Evolutionary conservation across 1,140 invertebrate genomes (phyloP).

Genomic region (Eriosoma lanigerum): DNA sequence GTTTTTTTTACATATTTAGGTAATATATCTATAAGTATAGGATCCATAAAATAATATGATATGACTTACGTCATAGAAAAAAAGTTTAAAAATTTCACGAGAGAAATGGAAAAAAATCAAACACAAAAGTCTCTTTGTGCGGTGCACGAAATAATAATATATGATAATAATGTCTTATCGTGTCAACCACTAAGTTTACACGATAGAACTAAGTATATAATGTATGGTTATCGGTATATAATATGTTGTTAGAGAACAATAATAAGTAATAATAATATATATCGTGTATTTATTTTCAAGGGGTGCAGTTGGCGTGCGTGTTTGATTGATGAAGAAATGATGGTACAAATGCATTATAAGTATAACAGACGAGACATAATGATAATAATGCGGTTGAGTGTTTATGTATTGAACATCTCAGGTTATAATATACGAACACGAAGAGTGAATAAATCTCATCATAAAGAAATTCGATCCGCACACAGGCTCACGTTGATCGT

Average conservation of each 20-base stretch:
- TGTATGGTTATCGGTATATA: neutral
- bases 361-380: neutral
- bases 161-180: too few relatives aligned
- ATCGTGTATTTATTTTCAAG: neutral
- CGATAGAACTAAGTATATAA: too few relatives aligned
- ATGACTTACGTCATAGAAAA: too few relatives aligned
- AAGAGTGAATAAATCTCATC: neutral
- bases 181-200: neutral
- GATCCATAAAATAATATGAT: too few relatives aligned
- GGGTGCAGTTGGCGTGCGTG: neutral
- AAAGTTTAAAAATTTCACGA: too few relatives aligned
- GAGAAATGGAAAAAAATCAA: too few relatives aligned
- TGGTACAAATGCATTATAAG: neutral
- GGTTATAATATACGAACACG: neutral
- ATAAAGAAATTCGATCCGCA: constrained; percentile 33
- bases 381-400: constrained; percentile 9
- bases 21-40: too few relatives aligned
- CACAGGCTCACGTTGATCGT: neutral
- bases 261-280: constrained; percentile 11
- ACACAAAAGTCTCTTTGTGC: too few relatives aligned
- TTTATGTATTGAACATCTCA: too few relatives aligned
- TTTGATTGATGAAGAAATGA: constrained; percentile 21
- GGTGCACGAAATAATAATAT: too few relatives aligned
- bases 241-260: neutral
- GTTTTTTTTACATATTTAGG: too few relatives aligned